Evolutionary conservation across 2,888 invertebrate genomes (phyloP), one percentile per base, ranked within the genome.

Genomic region (Eumerus sabulonum): DNA sequence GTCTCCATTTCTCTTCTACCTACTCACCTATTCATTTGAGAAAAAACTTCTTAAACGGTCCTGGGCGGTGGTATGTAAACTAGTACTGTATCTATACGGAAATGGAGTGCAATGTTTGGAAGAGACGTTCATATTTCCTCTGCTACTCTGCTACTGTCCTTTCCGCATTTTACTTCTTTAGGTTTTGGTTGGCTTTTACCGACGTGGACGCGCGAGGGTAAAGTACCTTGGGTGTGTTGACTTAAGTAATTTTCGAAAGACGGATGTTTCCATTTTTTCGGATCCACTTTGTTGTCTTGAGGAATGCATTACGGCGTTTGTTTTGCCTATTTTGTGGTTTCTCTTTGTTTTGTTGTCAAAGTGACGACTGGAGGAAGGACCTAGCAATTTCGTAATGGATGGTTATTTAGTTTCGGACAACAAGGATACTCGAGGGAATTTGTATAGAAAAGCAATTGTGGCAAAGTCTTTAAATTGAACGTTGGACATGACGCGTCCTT

Each of bases 11-110:
- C 36, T 35, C 11, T 7, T 35, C 48, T 36, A 42, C 40, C 38
- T 50, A 38, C 64, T 71, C 60, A 62, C 54, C 38, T 56, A 66
- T 71, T 71, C 59, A 76, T 64, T 70, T 62, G 48, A 76, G 50
- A 66, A 38, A 66, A 38, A 62, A 57, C 59, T 56, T 76, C 60
- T 76, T 71, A 71, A 76, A 66, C 56, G 64, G 16, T 76, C 56
- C 53, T 7, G 27, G 27, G 27, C 7, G 2, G 27, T 27, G 27
- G 27, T 27, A 27, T 27, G 27, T 27, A 27, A 27, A 27, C 27
- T 7, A 2, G 27, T 2, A 27, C 27, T 27, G 27, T 27, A 27
- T 27, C 27, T 27, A 27, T 27, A 2, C 27, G n/a, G n/a, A 27
- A 2, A 27, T 27, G 3, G 27, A 4, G 7, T 27, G 27, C 27